Conservation (phyloP, 2,113 vertebrate genomes). For the Todiramphus chloris region DNA sequence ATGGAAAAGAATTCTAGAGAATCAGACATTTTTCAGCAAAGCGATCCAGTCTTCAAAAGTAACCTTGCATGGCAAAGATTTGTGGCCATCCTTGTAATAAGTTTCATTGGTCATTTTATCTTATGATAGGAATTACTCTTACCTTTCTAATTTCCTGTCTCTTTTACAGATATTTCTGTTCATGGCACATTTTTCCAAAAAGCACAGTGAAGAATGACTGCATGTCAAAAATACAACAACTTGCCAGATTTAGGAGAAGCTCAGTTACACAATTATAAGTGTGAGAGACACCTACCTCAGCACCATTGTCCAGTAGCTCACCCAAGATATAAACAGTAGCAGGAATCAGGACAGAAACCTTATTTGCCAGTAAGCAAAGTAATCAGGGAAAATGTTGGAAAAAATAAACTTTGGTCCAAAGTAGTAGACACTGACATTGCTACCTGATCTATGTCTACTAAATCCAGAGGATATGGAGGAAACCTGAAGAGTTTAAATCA, state of each 20-base stretch:
- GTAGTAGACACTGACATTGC: not conserved
- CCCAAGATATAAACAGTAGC: not conserved
- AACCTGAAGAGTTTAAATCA: not conserved
- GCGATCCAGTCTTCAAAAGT: not conserved
- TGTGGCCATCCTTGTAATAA: not conserved
- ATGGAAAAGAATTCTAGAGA: not conserved
- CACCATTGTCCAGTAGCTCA: not conserved
- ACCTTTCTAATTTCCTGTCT: constrained; percentile 31
- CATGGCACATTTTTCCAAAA: constrained; percentile 12
- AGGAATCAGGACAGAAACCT: not conserved
- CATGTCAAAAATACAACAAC: not conserved
- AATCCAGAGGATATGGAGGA: not conserved
- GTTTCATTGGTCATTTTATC: not conserved
- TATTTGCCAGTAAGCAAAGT: not conserved
- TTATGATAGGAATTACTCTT: not conserved
- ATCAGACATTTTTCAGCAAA: not conserved
- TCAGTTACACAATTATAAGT: not conserved
- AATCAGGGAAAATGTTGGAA: not conserved
- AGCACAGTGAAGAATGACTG: not conserved
- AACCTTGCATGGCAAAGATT: not conserved
- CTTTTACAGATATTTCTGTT: constrained; percentile 31
- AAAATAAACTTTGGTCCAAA: not conserved
- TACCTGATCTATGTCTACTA: not conserved
- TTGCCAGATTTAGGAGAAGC: constrained; percentile 24
- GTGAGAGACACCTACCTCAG: not conserved